Conservation (phyloP, 2,888 invertebrate genomes). For the Notocelia uddmanniana region DNA sequence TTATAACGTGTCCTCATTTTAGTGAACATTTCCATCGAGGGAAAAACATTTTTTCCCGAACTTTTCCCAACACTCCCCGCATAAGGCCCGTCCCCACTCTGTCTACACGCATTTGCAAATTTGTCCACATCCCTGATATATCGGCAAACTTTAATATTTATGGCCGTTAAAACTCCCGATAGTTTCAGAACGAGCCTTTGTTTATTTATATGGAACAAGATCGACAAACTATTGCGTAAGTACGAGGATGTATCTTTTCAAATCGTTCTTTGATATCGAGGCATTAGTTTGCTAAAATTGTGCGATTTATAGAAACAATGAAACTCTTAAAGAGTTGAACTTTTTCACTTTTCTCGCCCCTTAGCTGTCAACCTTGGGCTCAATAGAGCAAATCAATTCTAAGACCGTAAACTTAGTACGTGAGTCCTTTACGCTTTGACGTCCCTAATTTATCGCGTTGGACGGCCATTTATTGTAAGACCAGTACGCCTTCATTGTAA, state of each 20-base stretch:
- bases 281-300: neutral
- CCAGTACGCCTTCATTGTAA: neutral
- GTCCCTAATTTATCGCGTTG: conserved; percentile 39
- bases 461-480: conserved; percentile 34
- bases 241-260: conserved; percentile 1
- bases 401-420: conserved; percentile 37
- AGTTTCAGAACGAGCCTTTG: conserved; percentile 36
- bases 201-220: conserved; percentile 34
- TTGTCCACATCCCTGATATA: conserved; percentile 37
- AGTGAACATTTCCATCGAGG: neutral
- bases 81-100: conserved; percentile 8
- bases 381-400: conserved; percentile 40
- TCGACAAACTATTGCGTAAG: conserved; percentile 24
- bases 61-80: neutral
- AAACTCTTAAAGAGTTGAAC: neutral
- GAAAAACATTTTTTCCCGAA: conserved; percentile 10
- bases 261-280: conserved; percentile 5
- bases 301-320: neutral
- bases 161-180: conserved; percentile 35
- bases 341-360: neutral
- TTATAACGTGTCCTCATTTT: conserved; percentile 20
- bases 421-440: conserved; percentile 37
- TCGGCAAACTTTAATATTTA: conserved; percentile 44
- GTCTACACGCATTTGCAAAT: conserved; percentile 18
- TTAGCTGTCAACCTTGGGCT: conserved; percentile 16